phyloP scores from a whole-genome alignment of 2,888 invertebrate genomes.

The Drosophila subsilvestris region DNA sequence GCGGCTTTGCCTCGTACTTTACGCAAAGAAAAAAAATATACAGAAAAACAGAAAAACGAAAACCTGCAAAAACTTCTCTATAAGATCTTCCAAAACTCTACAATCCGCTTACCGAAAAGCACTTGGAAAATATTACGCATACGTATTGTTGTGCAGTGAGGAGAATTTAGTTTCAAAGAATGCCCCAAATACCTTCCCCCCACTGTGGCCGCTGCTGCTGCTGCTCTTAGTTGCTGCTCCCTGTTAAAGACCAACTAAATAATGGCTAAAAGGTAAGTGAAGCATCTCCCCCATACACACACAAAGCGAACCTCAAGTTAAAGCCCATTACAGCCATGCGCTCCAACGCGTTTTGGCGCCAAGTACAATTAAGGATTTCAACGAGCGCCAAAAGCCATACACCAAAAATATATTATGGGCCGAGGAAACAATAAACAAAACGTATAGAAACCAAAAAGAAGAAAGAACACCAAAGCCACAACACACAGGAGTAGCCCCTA shows the following conservation, averaged over 20 bases:
- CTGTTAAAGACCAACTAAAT: slow-evolving; percentile 57
- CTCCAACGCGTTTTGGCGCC: slow-evolving; percentile 53
- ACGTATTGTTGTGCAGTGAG: slow-evolving; percentile 32
- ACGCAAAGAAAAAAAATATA: no score
- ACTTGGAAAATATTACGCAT: slow-evolving; percentile 52
- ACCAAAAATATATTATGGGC: slow-evolving; percentile 42
- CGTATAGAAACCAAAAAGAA: slow-evolving; percentile 21
- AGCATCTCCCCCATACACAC: slow-evolving; percentile 32
- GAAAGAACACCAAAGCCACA: no score
- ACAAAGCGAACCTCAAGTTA: slow-evolving; percentile 1
- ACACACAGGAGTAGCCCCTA: no score
- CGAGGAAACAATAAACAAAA: slow-evolving; percentile 42
- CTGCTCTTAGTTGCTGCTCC: slow-evolving; percentile 11
- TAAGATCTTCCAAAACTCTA: background rate
- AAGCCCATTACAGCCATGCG: slow-evolving; percentile 66
- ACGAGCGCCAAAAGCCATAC: slow-evolving; percentile 63
- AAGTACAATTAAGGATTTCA: slow-evolving; percentile 69
- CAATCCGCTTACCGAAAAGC: slow-evolving; percentile 56
- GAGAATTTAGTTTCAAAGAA: slow-evolving; percentile 1
- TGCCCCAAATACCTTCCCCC: background rate
- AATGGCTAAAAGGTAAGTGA: slow-evolving; percentile 54
- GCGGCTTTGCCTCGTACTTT: background rate
- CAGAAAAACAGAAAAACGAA: background rate
- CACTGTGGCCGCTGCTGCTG: no score
- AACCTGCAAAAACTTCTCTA: slow-evolving; percentile 3